Evolutionary conservation across 1,140 invertebrate species (phyloP), one percentile per base, ranked within the genome.

Genomic region (Metaphire vulgaris): DNA sequence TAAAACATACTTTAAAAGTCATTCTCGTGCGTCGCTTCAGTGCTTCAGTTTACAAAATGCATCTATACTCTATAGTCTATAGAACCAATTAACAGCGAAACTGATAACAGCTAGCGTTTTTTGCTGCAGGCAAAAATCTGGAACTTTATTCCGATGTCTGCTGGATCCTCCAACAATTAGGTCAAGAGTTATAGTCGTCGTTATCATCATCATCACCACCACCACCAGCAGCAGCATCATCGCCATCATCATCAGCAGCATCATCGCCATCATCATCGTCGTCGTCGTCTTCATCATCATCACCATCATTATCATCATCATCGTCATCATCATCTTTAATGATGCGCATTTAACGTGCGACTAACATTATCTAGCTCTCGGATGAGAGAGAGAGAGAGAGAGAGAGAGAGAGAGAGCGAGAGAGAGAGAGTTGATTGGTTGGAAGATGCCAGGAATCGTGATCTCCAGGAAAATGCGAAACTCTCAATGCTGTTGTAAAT

Each of bases 251-350:
- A 69, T 69, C 68, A 69, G 1, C 68, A 69, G 1, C 68, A 1
- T 1, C 68, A 69, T 1, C 68, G 30, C 6, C 21, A 69, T 69
- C 68, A 69, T 1, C 68, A 69, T 28, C 68, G 30, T 28, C 68
- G 30, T 28, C 68, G 30, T 69, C 67, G 26, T 69, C 67, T 14
- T 69, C 67, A 69, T 69, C 67, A 69, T 69, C 67, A 69, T 69
- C 67, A 69, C 26, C 67, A 69, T 69, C 67, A 69, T 69, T 26
- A 69, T 69, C 67, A 69, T 69, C 67, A 69, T 69, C 67, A 69
- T 69, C 67, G 26, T 69, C 67, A 69, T 69, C 67, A 69, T 69
- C 67, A 69, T 69, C 67, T 14, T 69, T 26, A 69, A 66, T 66
- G 21, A 2, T 2, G 21, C n/a, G 1, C 2, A 66, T 28, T 21